phyloP scores from a whole-genome alignment of 2,888 invertebrate species.

The Drosophila meridionalis region DNA sequence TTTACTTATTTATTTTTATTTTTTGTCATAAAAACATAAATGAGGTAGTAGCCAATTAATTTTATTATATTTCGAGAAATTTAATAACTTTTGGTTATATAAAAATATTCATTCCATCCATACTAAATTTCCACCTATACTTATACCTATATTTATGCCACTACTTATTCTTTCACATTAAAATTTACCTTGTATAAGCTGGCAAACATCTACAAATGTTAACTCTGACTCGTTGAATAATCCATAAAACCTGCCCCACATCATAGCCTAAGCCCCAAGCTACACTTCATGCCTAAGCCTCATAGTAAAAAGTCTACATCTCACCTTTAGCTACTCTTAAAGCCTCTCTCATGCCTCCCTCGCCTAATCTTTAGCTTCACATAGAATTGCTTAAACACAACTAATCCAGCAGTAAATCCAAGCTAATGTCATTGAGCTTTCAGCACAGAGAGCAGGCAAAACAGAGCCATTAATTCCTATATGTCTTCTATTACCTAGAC shows the following conservation, averaged over 20 bases:
- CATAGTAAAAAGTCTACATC: not conserved
- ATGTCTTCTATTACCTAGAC: conserved; percentile 25
- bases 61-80: no score
- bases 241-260: not conserved
- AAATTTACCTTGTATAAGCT: not conserved
- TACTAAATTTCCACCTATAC: not conserved
- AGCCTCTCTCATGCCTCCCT: not conserved
- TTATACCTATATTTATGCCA: not conserved
- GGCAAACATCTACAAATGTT: not conserved
- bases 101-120: not conserved
- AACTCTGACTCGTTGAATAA: not conserved
- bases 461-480: conserved; percentile 29
- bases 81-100: no score
- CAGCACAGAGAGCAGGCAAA: conserved; percentile 2
- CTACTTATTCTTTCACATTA: no score
- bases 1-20: no score
- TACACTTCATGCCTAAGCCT: not conserved
- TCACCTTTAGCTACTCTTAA: not conserved
- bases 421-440: conserved; percentile 15
- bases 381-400: not conserved
- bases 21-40: no score
- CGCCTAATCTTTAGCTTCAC: not conserved
- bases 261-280: not conserved
- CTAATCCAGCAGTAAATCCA: not conserved
- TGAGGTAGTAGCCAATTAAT: no score